Evolutionary conservation across 2,797 vertebrate species (phyloP).

Genomic region (Chanos chanos): DNA sequence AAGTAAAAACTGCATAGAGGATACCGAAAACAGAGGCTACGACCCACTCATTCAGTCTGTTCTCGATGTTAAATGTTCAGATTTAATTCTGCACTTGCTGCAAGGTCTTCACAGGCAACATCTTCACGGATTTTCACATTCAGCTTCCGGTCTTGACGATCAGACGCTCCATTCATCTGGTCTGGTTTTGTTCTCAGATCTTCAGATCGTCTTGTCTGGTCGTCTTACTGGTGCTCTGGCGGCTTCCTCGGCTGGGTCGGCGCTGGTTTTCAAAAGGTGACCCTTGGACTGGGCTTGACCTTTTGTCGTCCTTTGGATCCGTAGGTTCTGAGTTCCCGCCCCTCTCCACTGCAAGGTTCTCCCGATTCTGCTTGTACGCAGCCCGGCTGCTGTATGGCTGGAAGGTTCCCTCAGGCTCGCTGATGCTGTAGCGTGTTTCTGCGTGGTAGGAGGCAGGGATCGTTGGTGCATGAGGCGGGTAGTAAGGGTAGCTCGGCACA

Average conservation of each 20-base stretch:
- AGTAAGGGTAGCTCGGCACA: constrained; percentile 68
- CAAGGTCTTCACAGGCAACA: too few species aligned
- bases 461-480: constrained; percentile 47
- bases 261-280: constrained; percentile 56
- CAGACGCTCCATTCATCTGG: neutral
- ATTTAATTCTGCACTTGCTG: too few species aligned
- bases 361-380: constrained; percentile 76
- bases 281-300: constrained; percentile 45
- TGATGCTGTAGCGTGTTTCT: constrained; percentile 63
- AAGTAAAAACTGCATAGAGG: too few species aligned
- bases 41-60: too few species aligned
- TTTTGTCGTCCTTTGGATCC: constrained; percentile 53
- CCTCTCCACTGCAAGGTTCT: constrained; percentile 77
- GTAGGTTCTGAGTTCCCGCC: constrained; percentile 64
- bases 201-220: constrained; percentile 72
- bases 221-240: constrained; percentile 74
- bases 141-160: too few species aligned
- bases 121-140: too few species aligned
- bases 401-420: constrained; percentile 60
- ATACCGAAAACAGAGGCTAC: too few species aligned
- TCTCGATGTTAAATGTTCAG: too few species aligned
- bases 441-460: constrained; percentile 54
- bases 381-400: constrained; percentile 67
- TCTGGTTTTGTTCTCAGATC: constrained; percentile 54
- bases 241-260: constrained; percentile 73